Evolutionary conservation across 2,797 vertebrate species (phyloP), one percentile per base, ranked within the genome.

Genomic region (Anguilla pacifica): DNA sequence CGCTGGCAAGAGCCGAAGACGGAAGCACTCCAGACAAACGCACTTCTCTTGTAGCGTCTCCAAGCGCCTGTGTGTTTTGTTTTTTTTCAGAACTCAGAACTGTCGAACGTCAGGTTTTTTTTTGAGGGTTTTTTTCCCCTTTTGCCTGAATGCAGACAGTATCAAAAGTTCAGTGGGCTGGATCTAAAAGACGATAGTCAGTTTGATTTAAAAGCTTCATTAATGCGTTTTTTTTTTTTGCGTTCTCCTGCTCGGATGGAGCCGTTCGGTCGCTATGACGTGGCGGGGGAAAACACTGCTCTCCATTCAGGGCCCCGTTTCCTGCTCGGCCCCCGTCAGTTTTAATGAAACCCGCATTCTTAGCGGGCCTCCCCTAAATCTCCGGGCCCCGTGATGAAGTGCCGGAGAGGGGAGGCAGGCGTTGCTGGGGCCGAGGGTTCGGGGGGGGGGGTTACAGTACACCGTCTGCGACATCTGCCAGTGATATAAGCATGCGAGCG

Each of bases 261-360:
- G 67, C 67, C 67, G n/a, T 3, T 2, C 15, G 72, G 72, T 77
- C 35, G 72, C 31, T 77, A 19, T 43, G 28, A 25, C 19, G 35
- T 6, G 35, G 35, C 72, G 28, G 31, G 31, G 72, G 28, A 77
- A 39, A 77, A 77, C 72, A 77, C 72, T 77, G 72, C 13, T 15
- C 72, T 43, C 72, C 72, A 77, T 77, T 77, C 72, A 77, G 72
- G 39, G 72, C 31, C 3, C 17, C n/a, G 39, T 77, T 77, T 77
- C 72, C 72, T 77, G 72, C 11, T 28, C 72, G 3, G 28, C 72
- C 72, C 72, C n/a, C 39, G 39, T 77, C 72, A 43, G 35, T 19
- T 77, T 77, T 77, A 77, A 77, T 77, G 72, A 77, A 77, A 77
- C 72, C 72, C 35, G 72, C 72, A 77, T 77, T 77, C 72, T 77